Conservation (phyloP, 2,113 vertebrate genomes). For the Poecilia latipinna region DNA sequence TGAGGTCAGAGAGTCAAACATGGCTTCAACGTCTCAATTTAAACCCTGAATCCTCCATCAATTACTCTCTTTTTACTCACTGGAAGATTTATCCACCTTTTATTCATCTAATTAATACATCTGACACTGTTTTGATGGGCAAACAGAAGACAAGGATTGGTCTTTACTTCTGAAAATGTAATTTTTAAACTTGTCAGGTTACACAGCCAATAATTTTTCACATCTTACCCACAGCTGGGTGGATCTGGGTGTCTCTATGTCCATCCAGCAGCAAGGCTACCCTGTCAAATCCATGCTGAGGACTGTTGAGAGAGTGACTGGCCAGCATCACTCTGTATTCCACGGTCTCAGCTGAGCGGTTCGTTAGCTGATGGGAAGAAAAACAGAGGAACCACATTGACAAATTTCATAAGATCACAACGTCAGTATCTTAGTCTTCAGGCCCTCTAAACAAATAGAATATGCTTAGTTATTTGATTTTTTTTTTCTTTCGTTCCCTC, state of each 20-base stretch:
- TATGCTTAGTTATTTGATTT: not conserved
- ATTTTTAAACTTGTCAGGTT: not conserved
- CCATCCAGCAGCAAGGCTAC: constrained; percentile 72
- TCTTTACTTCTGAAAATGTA: not conserved
- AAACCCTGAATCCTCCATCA: too few species aligned
- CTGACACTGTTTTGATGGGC: too few species aligned
- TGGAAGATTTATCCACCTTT: not conserved
- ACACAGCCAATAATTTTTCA: not conserved
- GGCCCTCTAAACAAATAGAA: not conserved
- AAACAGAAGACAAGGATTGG: not conserved
- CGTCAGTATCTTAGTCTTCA: not conserved
- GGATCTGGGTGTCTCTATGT: constrained; percentile 15
- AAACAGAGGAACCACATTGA: not conserved
- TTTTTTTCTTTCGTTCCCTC: not conserved
- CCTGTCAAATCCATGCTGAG: constrained; percentile 54
- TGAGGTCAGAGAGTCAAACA: not conserved
- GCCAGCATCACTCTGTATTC: constrained; percentile 80
- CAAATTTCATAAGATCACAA: too few species aligned
- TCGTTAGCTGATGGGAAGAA: constrained; percentile 81
- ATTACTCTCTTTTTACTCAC: not conserved
- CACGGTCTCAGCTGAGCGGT: constrained; percentile 80
- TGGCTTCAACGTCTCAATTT: not conserved
- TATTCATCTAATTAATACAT: not conserved
- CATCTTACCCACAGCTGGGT: constrained; percentile 81
- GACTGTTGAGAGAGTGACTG: constrained; percentile 70